Percentiles rank a stretch among this genome's conserved stretches.
phyloP scores from a whole-genome alignment of 2,888 invertebrate species.

The Diloba caeruleocephala region DNA sequence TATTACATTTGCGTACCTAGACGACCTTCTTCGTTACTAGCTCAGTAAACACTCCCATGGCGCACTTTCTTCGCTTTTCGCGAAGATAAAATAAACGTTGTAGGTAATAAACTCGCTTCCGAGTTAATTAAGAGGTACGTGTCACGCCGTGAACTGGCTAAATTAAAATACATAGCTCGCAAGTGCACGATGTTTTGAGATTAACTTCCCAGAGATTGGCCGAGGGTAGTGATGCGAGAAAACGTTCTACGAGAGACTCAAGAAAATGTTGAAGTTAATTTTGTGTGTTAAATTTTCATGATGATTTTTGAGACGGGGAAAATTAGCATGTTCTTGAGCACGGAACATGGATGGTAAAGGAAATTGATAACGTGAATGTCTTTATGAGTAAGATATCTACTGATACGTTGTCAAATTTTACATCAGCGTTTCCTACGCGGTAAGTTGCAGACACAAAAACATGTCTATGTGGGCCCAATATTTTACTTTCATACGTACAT shows the following conservation, averaged over 20 bases:
- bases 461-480: too few species aligned
- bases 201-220: constrained; percentile 55
- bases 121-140: constrained; percentile 68
- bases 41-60: constrained; percentile 43
- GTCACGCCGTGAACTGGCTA: constrained; percentile 56
- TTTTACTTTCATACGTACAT: too few species aligned
- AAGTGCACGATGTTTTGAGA: constrained; percentile 55
- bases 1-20: constrained; percentile 21
- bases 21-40: constrained; percentile 29
- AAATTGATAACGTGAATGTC: constrained; percentile 29
- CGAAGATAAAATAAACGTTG: constrained; percentile 60
- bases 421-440: too few species aligned
- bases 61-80: constrained; percentile 48
- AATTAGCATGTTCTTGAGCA: constrained; percentile 32
- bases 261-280: constrained; percentile 45
- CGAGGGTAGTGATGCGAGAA: constrained; percentile 44
- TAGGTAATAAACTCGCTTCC: constrained; percentile 61
- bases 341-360: constrained; percentile 5
- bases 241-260: constrained; percentile 34
- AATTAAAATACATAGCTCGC: constrained; percentile 64
- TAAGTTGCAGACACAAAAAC: too few species aligned
- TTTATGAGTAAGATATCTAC: constrained; percentile 22
- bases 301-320: constrained; percentile 41
- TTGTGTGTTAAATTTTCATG: constrained; percentile 51
- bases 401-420: too few species aligned